Conservation (phyloP, 2,888 invertebrate genomes). For the Brachypalpus laphriformis region DNA sequence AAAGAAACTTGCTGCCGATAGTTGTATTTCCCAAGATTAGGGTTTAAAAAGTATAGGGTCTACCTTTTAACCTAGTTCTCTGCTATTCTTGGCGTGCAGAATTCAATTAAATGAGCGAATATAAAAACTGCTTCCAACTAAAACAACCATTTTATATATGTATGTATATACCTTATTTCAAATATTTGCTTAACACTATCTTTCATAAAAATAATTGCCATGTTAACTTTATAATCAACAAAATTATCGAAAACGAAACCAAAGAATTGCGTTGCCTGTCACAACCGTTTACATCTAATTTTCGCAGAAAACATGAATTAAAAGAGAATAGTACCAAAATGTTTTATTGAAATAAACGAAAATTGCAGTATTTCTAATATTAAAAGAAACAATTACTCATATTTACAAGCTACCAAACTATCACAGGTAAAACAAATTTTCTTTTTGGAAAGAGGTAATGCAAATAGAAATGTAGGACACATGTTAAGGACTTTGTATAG, state of each 20-base stretch:
- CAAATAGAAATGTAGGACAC: conserved; percentile 4
- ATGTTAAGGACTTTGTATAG: neutral
- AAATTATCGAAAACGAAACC: conserved; percentile 52
- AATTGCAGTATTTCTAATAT: conserved; percentile 46
- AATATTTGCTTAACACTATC: conserved; percentile 18
- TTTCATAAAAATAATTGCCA: neutral
- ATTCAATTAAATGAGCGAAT: no score
- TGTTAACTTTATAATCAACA: neutral
- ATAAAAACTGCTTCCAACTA: conserved; percentile 24
- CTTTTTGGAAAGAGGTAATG: conserved; percentile 19
- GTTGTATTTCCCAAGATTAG: neutral
- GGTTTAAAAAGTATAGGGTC: neutral
- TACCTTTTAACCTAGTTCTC: neutral
- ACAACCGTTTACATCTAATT: neutral
- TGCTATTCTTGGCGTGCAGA: neutral
- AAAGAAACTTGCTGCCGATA: no score
- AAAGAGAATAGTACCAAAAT: neutral
- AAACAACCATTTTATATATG: conserved; percentile 32
- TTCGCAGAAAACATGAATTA: neutral
- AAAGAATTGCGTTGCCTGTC: conserved; percentile 34
- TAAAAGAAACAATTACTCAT: neutral
- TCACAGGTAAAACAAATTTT: neutral
- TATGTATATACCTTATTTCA: no score
- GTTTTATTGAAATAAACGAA: conserved; percentile 47
- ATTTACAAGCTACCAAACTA: conserved; percentile 33